Base-by-base conservation (phyloP, 2,797 vertebrate species). In the Acrossocheilus fasciatus region DNA sequence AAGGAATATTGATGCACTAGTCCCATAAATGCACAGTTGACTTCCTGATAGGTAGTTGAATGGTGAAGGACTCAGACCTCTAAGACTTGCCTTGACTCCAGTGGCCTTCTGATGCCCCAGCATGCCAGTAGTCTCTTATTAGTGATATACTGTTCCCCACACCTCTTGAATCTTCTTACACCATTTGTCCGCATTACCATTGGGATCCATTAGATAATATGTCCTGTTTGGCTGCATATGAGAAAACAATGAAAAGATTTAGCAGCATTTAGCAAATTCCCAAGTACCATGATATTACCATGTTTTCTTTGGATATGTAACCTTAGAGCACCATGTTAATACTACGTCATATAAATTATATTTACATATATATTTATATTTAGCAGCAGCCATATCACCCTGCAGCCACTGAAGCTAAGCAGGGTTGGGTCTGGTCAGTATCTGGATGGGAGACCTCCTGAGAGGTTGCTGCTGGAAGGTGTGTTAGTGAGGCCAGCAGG, bases 141-240 rank as follows among this genome's bases (percentile, higher is more conserved):
- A 96, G 93, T 97, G 98, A 96, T 99, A 99, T 94, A 96, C 96
- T 95, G 98, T 97, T 93, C 97, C 96, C 98, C 98, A 99, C 90
- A 99, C 98, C 95, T 99, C 98, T 89, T 98, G 98, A 92, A 99
- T 99, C 95, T 99, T 99, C 96, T 97, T 98, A 95, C 98, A 99
- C 98, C 98, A 99, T 92, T 97, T 99, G 95, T 99, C 98, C 90
- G 98, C 98, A 66, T 99, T 99, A 89, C 98, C 98, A 57, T 97
- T 99, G 23, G 98, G 98, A 96, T 99, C 98, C 98, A 99, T 99
- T 96, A 99, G 96, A 96, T 99, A 99, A 93, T 99, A 99, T 76
- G 98, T 99, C 96, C 98, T 96, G 96, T 99, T 98, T 91, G 98
- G 98, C 98, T 99, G 93, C 36, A 95, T 94, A 88, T 84, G 89